phyloP scores from a whole-genome alignment of 2,797 vertebrate genomes.

The Buceros bicornis region DNA sequence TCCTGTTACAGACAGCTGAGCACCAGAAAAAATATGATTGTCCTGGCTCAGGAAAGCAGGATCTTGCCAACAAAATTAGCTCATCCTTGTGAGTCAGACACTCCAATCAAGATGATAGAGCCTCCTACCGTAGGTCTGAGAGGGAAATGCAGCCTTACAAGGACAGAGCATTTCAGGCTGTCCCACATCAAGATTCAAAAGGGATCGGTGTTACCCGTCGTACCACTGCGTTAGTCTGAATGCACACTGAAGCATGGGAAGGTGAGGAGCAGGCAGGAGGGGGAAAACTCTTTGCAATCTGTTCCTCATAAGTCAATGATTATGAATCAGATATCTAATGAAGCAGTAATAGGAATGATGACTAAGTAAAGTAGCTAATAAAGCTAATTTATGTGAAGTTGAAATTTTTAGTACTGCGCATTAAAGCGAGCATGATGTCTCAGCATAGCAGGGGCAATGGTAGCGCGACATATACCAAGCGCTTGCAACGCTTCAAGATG shows the following conservation, averaged over 20 bases:
- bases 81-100: slow-evolving; percentile 60
- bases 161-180: slow-evolving; percentile 3
- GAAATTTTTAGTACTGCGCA: slow-evolving; percentile 63
- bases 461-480: slow-evolving; percentile 14
- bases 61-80: slow-evolving; percentile 60
- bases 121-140: neutral
- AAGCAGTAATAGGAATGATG: slow-evolving; percentile 72
- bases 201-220: rapidly evolving
- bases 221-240: neutral
- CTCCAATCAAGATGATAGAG: slow-evolving; percentile 38
- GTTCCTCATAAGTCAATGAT: slow-evolving; percentile 55
- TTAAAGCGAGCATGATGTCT: slow-evolving; percentile 69
- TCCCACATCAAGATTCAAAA: slow-evolving; percentile 18
- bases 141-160: neutral
- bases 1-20: neutral
- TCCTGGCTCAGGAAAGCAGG: slow-evolving; percentile 24
- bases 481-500: neutral
- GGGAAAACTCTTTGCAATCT: slow-evolving; percentile 47
- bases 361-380: slow-evolving; percentile 70
- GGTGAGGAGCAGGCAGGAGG: neutral
- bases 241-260: neutral
- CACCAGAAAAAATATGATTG: slow-evolving; percentile 22
- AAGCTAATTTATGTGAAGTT: slow-evolving; percentile 67
- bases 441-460: slow-evolving; percentile 45
- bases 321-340: slow-evolving; percentile 67